These are phyloP conservation scores for Dendroctonus ponderosae DNA, from an alignment of 1,140 invertebrate genomes.

Conservation along the genomic window DNA sequence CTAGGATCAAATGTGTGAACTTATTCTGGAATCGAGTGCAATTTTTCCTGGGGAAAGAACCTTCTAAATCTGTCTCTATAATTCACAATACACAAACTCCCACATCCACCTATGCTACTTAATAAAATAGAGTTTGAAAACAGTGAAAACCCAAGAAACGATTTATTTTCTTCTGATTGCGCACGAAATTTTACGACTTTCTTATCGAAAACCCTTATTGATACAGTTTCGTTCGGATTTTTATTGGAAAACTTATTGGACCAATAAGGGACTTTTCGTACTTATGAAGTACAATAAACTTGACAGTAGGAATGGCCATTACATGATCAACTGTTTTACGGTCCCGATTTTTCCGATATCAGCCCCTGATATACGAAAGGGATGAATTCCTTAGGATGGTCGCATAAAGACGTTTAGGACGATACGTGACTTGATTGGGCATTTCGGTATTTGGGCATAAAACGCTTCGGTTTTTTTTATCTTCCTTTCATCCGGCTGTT, in stretches of 20 bases:
- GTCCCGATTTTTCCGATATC: conserved; percentile 15
- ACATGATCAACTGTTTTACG: conserved; percentile 35
- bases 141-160: no score
- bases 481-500: no score
- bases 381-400: conserved; percentile 6
- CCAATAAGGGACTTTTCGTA: conserved; percentile 22
- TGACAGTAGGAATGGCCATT: conserved; percentile 30
- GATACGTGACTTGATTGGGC: conserved; percentile 19
- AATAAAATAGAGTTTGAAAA: no score
- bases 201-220: conserved; percentile 23
- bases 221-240: conserved; percentile 13
- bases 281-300: conserved; percentile 31
- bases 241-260: conserved; percentile 25
- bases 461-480: no score
- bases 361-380: conserved; percentile 13
- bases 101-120: no score
- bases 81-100: no score
- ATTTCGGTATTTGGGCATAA: not conserved
- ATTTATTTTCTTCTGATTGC: no score
- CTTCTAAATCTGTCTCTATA: no score
- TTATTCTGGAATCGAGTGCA: no score
- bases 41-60: no score
- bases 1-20: no score
- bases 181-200: conserved; percentile 9
- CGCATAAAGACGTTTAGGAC: conserved; percentile 17